Base-by-base conservation (phyloP, 2,797 vertebrate species). In the Macropodus opercularis region DNA sequence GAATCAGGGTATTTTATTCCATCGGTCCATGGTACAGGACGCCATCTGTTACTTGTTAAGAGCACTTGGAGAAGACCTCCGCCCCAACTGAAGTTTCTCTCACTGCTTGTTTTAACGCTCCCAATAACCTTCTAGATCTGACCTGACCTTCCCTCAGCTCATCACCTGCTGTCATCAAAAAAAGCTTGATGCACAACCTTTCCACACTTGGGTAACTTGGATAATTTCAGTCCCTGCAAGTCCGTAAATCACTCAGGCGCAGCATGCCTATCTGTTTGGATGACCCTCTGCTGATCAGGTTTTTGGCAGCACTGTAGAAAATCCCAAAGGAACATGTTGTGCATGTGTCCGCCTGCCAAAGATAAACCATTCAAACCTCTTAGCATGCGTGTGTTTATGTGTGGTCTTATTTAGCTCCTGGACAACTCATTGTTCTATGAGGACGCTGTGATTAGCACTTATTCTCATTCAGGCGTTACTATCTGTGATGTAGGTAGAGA, bases 1-100 rank as follows among this genome's bases (percentile, higher is more conserved):
- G 70, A 86, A 84, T 87, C 71, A 49, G 29, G 13, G 34, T 56
- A 60, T 74, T 81, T 79, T 57, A 77, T 85, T 83, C 66, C 57
- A 67, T 79, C 77, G 77, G 71, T 56, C 46, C 58, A 49, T 47
- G 54, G 61, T 65, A 40, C 64, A 82, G 78, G 80, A 85, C 77
- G 55, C 86, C 88, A 90, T 90, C 86, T 90, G 90, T 77, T 88
- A 62, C 52, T 57, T 54, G 68, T 90, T 89, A 86, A 47, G 64
- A 59, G 66, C 55, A n/a, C 48, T 57, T 56, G 53, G 69, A 80
- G 63, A 72, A 77, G 81, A 85, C 81, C 84, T 69, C 77, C 61
- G 44, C 57, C 63, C 59, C 49, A 24, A 48, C 52, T 77, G 57
- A 75, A 62, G 63, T 72, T 57, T 72, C 56, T 23, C 31, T 81